These are phyloP conservation scores for Ophiothrix spiculata DNA, from an alignment of 35 echinoderm and acorn worm genomes.

Conservation along the genomic window DNA sequence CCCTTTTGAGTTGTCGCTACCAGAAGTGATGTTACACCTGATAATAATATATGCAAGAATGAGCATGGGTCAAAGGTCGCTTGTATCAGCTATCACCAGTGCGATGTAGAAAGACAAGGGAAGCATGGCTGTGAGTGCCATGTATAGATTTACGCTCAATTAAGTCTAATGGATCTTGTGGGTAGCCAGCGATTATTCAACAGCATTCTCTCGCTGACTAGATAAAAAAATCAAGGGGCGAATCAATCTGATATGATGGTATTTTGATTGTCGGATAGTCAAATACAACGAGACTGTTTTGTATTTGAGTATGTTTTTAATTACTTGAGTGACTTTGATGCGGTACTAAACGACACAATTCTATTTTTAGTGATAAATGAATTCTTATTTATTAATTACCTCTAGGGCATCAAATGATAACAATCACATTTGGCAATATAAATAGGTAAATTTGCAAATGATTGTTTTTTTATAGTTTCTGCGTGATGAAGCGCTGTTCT, in stretches of 20 bases:
- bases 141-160: constrained; percentile 16
- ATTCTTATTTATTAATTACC: no score
- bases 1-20: neutral
- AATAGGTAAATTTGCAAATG: no score
- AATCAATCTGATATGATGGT: neutral
- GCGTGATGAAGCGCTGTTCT: neutral
- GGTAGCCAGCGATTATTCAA: neutral
- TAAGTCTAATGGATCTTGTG: constrained; percentile 15
- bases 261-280: neutral
- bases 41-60: constrained; percentile 9
- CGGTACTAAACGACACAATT: no score
- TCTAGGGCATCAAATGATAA: no score
- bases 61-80: neutral
- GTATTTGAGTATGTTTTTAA: no score
- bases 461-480: no score
- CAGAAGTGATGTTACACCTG: constrained; percentile 11
- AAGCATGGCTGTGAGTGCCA: neutral
- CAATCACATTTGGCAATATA: no score
- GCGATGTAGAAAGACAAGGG: neutral
- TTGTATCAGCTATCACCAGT: neutral
- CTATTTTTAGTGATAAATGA: no score
- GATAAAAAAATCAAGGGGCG: neutral
- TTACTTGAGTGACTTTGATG: no score
- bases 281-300: no score
- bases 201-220: neutral